Conservation (phyloP, 30 jellyfish, hydroid and myxozoan genomes). For the Aurelia sp. region DNA sequence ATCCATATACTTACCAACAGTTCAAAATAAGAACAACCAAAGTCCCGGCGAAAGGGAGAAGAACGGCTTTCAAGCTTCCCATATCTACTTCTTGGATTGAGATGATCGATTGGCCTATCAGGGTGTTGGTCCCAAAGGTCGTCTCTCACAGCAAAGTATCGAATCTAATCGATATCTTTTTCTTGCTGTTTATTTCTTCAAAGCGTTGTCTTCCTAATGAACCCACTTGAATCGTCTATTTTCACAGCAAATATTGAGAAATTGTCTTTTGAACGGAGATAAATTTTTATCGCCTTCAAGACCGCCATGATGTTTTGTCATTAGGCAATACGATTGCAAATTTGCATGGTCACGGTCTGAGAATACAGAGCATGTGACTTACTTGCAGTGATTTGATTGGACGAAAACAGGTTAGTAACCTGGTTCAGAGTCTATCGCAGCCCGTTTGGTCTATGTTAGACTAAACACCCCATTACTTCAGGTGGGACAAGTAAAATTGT, state of each 20-base stretch:
- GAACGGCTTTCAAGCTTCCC: constrained; percentile 1
- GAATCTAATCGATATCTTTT: no score
- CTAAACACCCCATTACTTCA: no score
- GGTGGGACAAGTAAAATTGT: no score
- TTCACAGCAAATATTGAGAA: no score
- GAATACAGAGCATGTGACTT: constrained; percentile 21
- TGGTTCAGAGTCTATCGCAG: constrained; percentile 33
- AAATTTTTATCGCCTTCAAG: not conserved
- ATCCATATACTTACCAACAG: constrained; percentile 24
- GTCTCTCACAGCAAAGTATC: no score
- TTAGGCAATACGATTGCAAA: constrained; percentile 24
- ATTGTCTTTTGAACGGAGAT: no score
- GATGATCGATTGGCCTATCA: not conserved
- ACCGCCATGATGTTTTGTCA: constrained; percentile 42
- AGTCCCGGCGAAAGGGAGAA: constrained; percentile 4
- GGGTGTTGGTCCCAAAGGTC: no score
- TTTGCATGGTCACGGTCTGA: constrained; percentile 1
- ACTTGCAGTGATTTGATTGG: constrained; percentile 32
- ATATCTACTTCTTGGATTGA: not conserved
- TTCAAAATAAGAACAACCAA: constrained; percentile 5
- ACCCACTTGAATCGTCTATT: no score
- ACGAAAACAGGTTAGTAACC: constrained; percentile 12
- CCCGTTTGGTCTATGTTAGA: constrained; percentile 23
- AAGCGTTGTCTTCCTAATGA: no score
- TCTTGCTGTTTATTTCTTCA: no score